Evolutionary conservation across 2,113 vertebrate species (phyloP), one percentile per base, ranked within the genome.

Genomic region (Rutilus rutilus): DNA sequence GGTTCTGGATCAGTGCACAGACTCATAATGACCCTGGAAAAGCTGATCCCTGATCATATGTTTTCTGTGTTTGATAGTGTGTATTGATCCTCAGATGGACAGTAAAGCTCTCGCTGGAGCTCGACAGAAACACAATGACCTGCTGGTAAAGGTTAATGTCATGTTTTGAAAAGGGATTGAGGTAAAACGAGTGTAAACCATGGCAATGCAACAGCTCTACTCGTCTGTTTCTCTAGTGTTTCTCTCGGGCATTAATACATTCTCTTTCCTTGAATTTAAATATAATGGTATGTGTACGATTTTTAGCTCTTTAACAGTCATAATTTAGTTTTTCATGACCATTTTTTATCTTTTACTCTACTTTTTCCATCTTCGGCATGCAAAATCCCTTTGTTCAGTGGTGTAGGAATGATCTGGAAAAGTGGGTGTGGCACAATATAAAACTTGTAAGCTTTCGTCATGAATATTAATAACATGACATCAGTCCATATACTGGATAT

Each of bases 121-220:
- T n/a, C 3, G 21, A 30, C 42, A 36, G 27, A 65, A 52, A 52
- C 74, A 30, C 78, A 52, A 82, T 67, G 79, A 82, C 57, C 36
- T 50, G 83, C 50, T 62, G 54, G 78, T 77, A 85, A 82, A 82
- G 42, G 11, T 30, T 67, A 82, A 50, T 47, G 62, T 82, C 79
- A 82, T 14, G 79, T 67, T 19, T 82, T 82, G n/a, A 30, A 30
- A 52, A 23, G 36, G 62, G 39, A 82, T 67, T 33, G 60, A 30
- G 7, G 39, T 10, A 81, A 65, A 65, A 81, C 78, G 33, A 52
- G 52, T 47, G 33, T 50, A 23, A 21, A 67, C 50, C 2, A 50
- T 65, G n/a, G 42, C 60, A 27, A 65, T 30, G 30, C 10, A 30
- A 2, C 30, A 39, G 33, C 77, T 79, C 14, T 5, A 6, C 1